These are phyloP conservation scores for Ciconia maguari DNA, from an alignment of 2,113 vertebrate species.

Conservation along the genomic window DNA sequence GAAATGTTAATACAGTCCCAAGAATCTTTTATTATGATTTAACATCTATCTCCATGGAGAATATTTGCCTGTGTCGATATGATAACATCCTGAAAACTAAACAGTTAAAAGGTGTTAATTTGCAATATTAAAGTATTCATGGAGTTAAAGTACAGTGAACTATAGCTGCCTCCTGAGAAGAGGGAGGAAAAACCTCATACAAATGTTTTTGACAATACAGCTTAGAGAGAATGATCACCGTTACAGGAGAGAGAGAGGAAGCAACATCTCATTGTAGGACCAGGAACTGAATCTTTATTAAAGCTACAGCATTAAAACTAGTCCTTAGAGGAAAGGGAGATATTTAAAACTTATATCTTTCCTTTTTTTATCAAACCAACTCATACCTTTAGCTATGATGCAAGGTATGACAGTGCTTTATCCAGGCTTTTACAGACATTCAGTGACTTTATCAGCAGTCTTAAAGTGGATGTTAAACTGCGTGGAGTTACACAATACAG, in stretches of 20 bases:
- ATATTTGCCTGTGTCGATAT: neutral
- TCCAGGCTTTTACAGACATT: neutral
- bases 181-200: neutral
- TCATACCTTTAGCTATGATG: neutral
- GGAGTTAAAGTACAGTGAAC: neutral
- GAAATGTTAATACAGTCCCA: neutral
- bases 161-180: neutral
- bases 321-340: neutral
- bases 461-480: neutral
- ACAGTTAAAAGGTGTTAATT: neutral
- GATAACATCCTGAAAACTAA: neutral
- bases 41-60: neutral
- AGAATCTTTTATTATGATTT: neutral
- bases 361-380: neutral
- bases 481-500: neutral
- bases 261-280: neutral
- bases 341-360: neutral
- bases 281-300: neutral
- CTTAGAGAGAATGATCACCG: neutral
- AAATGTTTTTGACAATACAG: neutral
- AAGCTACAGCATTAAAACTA: neutral
- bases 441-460: neutral
- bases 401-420: neutral
- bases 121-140: conserved; percentile 5
- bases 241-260: neutral